Conservation (phyloP, 1,140 invertebrate species). For the Battus philenor region DNA sequence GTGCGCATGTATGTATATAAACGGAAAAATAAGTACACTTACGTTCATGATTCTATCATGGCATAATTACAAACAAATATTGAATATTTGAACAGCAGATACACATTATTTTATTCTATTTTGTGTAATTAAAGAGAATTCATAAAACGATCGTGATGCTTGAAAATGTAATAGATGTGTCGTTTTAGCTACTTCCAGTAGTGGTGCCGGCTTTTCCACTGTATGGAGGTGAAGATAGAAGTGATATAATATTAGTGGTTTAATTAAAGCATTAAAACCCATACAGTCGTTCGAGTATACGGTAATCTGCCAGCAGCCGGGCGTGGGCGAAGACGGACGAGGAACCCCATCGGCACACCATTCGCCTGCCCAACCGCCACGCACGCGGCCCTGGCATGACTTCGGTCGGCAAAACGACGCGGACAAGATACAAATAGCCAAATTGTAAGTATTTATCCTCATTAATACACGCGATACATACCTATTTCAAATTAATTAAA, state of each 20-base stretch:
- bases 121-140: no score
- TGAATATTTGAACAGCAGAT: no score
- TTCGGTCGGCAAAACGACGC: conserved; percentile 94
- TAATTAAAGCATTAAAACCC: conserved; percentile 3
- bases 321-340: conserved; percentile 76
- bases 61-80: no score
- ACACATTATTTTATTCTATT: no score
- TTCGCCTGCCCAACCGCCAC: conserved; percentile 79
- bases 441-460: conserved; percentile 87
- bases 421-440: conserved; percentile 97
- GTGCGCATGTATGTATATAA: no score
- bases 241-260: background rate
- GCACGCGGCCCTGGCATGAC: conserved; percentile 92
- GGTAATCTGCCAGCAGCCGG: conserved; percentile 86
- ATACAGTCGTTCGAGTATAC: conserved; percentile 90
- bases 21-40: no score
- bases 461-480: background rate
- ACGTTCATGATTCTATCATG: no score
- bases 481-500: background rate
- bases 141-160: no score
- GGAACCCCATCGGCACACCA: conserved; percentile 79
- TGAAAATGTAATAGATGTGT: no score
- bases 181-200: no score
- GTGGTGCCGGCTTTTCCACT: no score
- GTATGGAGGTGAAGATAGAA: no score